phyloP scores from a whole-genome alignment of 2,888 invertebrate genomes.

The Acleris laterana region DNA sequence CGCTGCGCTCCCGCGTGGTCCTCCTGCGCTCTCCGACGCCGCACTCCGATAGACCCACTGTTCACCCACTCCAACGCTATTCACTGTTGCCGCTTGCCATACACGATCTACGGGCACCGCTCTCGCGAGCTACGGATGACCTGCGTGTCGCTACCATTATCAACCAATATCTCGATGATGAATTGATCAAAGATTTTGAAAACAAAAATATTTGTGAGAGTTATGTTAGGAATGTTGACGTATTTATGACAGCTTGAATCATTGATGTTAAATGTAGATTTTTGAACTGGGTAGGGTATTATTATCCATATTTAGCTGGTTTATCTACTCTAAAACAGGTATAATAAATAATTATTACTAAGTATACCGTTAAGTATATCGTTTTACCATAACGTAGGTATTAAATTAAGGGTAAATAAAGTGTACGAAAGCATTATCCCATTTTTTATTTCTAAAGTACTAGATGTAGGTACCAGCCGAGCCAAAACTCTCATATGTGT shows the following conservation, averaged over 20 bases:
- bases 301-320: no score
- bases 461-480: no score
- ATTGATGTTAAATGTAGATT: no score
- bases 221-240: conserved; percentile 40
- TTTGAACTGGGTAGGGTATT: no score
- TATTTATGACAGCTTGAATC: conserved; percentile 20
- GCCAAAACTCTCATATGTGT: no score
- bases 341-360: no score
- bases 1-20: conserved; percentile 54
- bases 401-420: no score
- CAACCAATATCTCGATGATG: conserved; percentile 48
- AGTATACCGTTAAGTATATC: no score
- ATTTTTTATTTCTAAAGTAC: no score
- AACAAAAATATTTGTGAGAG: conserved; percentile 52
- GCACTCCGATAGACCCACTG: background rate
- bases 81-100: conserved; percentile 40
- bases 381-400: no score
- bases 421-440: no score
- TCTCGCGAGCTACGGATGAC: conserved; percentile 48
- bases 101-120: conserved; percentile 45
- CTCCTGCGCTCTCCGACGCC: conserved; percentile 41
- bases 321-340: no score
- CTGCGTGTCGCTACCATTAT: conserved; percentile 50
- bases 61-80: conserved; percentile 38
- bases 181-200: conserved; percentile 46